Conservation (phyloP, 2,113 vertebrate genomes). For the Ancistrus triradiatus region DNA sequence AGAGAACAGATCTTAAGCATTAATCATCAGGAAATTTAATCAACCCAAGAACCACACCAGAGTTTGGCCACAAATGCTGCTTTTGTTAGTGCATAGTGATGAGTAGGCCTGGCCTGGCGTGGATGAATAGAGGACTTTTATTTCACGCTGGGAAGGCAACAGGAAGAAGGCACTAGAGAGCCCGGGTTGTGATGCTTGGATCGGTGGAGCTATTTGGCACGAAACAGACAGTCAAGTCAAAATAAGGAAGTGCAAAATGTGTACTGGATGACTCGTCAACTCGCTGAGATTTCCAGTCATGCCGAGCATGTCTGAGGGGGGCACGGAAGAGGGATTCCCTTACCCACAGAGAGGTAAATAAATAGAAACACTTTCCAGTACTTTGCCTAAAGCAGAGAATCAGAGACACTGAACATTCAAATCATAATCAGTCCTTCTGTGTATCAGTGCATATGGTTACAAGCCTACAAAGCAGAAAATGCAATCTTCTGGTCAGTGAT, state of each 20-base stretch:
- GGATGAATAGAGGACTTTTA: too few species aligned
- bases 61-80: background rate
- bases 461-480: too few species aligned
- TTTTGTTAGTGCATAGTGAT: constrained; percentile 2
- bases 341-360: constrained; percentile 2
- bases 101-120: background rate
- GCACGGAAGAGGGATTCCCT: background rate
- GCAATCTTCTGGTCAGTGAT: too few species aligned
- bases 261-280: background rate
- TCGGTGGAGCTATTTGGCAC: too few species aligned
- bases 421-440: too few species aligned
- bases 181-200: too few species aligned
- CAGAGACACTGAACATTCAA: too few species aligned
- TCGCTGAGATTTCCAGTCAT: background rate
- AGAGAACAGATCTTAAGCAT: constrained; percentile 12
- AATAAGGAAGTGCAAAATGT: too few species aligned
- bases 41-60: constrained; percentile 4
- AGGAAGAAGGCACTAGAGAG: too few species aligned
- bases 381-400: background rate
- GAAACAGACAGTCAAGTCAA: too few species aligned
- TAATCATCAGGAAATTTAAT: constrained; percentile 28
- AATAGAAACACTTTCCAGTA: background rate
- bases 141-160: too few species aligned
- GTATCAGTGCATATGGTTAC: too few species aligned
- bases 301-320: background rate